Conservation (phyloP, 2,888 invertebrate genomes). For the Panorpa germanica region DNA sequence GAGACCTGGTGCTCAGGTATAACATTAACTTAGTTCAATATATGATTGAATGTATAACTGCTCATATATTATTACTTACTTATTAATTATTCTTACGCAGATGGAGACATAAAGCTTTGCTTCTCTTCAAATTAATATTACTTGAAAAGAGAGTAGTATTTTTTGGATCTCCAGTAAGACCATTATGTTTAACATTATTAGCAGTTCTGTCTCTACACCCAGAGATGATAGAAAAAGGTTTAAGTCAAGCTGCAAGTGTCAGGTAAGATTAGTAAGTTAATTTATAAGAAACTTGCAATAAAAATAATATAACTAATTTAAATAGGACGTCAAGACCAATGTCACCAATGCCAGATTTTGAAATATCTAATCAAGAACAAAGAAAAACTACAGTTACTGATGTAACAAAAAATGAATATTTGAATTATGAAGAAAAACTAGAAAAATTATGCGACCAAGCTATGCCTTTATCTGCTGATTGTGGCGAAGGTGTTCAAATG, state of each 20-base stretch:
- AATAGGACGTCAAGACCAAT: conserved; percentile 44
- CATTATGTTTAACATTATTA: conserved; percentile 69
- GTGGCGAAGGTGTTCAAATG: no score
- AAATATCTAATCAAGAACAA: conserved; percentile 20
- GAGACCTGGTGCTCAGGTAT: not conserved
- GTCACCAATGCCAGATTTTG: conserved; percentile 52
- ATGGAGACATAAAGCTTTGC: conserved; percentile 81
- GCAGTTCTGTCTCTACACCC: conserved; percentile 83
- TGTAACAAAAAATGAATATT: conserved; percentile 14
- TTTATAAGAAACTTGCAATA: not conserved
- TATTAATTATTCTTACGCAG: conserved; percentile 14
- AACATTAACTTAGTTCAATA: not conserved
- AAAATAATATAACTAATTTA: conserved; percentile 3
- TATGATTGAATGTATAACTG: conserved; percentile 3
- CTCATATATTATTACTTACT: not conserved
- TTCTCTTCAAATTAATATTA: conserved; percentile 81
- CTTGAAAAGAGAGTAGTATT: conserved; percentile 80
- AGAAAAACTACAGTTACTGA: conserved; percentile 14
- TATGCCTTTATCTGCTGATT: no score
- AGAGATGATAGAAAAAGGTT: conserved; percentile 68
- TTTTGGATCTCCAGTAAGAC: conserved; percentile 82
- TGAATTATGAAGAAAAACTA: conserved; percentile 11
- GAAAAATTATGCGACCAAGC: conserved; percentile 7
- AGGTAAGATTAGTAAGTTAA: conserved; percentile 28
- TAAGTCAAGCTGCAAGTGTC: conserved; percentile 66